Conservation (phyloP, 2,113 vertebrate genomes). For the Tragelaphus imberbis region DNA sequence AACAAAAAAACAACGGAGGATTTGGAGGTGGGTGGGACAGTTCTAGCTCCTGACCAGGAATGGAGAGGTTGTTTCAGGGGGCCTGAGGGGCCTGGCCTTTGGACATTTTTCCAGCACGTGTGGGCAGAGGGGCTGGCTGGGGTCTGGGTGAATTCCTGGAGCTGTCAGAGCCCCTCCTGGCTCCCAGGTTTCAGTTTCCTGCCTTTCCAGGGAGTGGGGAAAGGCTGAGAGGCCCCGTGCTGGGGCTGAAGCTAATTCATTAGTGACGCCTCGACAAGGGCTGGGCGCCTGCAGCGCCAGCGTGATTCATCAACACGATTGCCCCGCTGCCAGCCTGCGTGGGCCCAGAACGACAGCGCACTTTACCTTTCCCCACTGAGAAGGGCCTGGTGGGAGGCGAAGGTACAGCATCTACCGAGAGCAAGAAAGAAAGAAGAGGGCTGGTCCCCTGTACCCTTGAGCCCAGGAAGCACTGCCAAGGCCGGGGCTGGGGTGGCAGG, state of each 20-base stretch:
- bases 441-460: not conserved
- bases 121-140: not conserved
- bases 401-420: not conserved
- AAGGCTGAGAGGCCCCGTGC: conserved; percentile 27
- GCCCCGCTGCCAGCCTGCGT: conserved; percentile 62
- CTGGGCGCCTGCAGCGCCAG: conserved; percentile 12
- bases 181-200: conserved; percentile 34
- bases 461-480: not conserved
- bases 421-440: not conserved
- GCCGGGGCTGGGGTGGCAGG: not conserved
- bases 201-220: not conserved
- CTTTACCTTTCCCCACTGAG: conserved; percentile 60
- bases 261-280: conserved; percentile 35
- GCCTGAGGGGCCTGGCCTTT: not conserved
- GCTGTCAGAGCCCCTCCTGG: not conserved
- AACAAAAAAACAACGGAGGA: not conserved
- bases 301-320: conserved; percentile 53
- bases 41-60: not conserved
- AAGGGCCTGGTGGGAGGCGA: conserved; percentile 54
- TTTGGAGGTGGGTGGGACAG: not conserved
- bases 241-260: conserved; percentile 55
- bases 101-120: not conserved
- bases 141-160: not conserved
- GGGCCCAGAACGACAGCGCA: conserved; percentile 48
- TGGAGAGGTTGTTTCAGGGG: not conserved